Evolutionary conservation across 2,797 vertebrate genomes (phyloP).

Genomic region (Spatula versicolor): DNA sequence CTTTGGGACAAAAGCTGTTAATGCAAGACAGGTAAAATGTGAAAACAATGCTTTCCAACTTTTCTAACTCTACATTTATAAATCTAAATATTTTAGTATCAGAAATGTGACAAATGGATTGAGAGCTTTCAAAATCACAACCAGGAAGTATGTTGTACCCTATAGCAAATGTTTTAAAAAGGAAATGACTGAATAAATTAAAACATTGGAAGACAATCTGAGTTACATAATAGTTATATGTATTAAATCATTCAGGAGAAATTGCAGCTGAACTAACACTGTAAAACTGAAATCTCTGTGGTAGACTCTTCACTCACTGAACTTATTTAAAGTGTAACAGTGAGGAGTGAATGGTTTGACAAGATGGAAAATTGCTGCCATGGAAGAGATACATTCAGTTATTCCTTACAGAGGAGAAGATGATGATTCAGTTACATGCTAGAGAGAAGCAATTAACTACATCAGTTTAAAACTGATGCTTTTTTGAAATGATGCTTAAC

Average conservation of each 20-base stretch:
- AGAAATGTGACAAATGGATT: conserved; percentile 41
- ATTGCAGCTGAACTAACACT: conserved; percentile 72
- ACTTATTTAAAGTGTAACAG: conserved; percentile 56
- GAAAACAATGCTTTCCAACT: conserved; percentile 3
- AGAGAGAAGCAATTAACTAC: conserved; percentile 46
- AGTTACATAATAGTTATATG: conserved; percentile 67
- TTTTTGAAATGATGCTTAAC: conserved; percentile 41
- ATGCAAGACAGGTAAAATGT: not conserved
- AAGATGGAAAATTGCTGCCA: conserved; percentile 57
- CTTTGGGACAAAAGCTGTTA: conserved; percentile 23
- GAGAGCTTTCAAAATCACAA: conserved; percentile 50
- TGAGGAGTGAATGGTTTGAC: conserved; percentile 31
- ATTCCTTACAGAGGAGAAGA: conserved; percentile 34
- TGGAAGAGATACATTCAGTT: conserved; percentile 43
- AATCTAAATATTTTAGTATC: conserved; percentile 34
- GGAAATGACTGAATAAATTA: conserved; percentile 71
- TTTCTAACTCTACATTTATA: conserved; percentile 36
- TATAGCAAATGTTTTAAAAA: conserved; percentile 54
- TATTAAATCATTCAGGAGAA: conserved; percentile 70
- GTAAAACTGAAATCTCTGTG: conserved; percentile 68
- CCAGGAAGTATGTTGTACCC: conserved; percentile 6
- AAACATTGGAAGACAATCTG: conserved; percentile 68
- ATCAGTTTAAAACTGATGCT: conserved; percentile 47
- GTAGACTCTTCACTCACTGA: conserved; percentile 53
- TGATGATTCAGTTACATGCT: conserved; percentile 49